Evolutionary conservation across 2,113 vertebrate species (phyloP), one percentile per base, ranked within the genome.

Genomic region (human (Homo sapiens)): DNA sequence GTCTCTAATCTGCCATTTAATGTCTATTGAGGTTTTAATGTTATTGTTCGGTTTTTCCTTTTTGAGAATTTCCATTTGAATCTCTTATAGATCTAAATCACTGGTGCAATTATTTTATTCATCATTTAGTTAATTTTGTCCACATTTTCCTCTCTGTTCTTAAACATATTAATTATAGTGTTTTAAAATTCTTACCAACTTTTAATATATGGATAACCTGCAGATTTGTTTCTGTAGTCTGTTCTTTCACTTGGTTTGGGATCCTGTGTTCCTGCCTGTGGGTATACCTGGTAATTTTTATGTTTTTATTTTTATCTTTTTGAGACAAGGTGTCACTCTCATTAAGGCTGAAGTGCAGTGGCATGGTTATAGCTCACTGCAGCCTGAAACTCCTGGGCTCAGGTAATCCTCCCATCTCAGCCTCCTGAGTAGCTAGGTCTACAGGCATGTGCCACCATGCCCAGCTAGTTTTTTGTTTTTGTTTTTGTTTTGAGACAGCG

Each of bases 241-340:
- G 25, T 92, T 88, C 76, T 80, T 94, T 88, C 5, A 45, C 48
- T 83, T 93, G 89, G 16, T 88, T 78, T 90, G 72, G 82, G 30
- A 22, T 59, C 81, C 25, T 38, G 35, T 27, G 22, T n/a, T 78
- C 32, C 12, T 94, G 10, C 27, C 73, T 78, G 11, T 94, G 48
- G 23, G 14, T 68, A 76, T 82, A 59, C 50, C 66, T 89, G 66
- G 18, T 85, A 45, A 59, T 40, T 78, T 78, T 48, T 14, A 32
- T 64, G 13, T 64, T 64, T 64, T 64, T 64, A 64, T 64, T 32
- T 30, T 64, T 64, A 32, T 32, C 27, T 64, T 64, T 64, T 14
- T 14, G 61, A 64, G 61, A 64, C 61, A 64, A 64, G 61, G 27
- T 64, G 27, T 32, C 30, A 64, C 61, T 64, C 61, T 32, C 27